phyloP scores from a whole-genome alignment of 2,113 vertebrate genomes.

The Hydropotes inermis region DNA sequence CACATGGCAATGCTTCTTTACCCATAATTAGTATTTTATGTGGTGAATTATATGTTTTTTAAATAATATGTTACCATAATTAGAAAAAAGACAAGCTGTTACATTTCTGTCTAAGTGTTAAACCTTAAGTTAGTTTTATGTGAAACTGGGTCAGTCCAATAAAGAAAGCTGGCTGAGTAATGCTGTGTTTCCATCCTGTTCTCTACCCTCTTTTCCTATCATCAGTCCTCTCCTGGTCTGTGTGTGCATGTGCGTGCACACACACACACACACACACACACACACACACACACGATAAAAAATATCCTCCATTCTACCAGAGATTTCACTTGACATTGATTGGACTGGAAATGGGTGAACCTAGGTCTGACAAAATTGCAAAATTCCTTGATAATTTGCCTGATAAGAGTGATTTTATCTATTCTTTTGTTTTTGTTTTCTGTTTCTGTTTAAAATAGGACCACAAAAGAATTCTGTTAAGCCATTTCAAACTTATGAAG shows the following conservation, averaged over 20 bases:
- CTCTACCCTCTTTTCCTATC: background rate
- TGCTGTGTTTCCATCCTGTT: background rate
- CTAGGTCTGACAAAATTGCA: background rate
- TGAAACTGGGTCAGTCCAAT: background rate
- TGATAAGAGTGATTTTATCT: background rate
- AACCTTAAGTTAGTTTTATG: background rate
- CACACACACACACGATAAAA: accelerated
- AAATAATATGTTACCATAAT: background rate
- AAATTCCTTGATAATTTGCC: background rate
- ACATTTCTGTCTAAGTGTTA: background rate
- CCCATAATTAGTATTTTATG: background rate
- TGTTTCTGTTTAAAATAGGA: background rate
- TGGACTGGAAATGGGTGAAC: background rate
- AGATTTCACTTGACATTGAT: background rate
- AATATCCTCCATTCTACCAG: background rate
- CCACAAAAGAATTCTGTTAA: background rate
- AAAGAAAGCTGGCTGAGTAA: background rate
- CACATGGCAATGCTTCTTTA: background rate
- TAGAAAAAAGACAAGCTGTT: background rate
- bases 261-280: too few relatives aligned
- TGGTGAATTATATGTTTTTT: background rate
- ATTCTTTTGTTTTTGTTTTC: background rate
- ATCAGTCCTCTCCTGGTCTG: background rate
- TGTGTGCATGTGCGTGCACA: too few relatives aligned
- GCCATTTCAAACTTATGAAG: background rate